Base-by-base conservation (phyloP, 2,797 vertebrate species). In the Mionectes olivaceus region DNA sequence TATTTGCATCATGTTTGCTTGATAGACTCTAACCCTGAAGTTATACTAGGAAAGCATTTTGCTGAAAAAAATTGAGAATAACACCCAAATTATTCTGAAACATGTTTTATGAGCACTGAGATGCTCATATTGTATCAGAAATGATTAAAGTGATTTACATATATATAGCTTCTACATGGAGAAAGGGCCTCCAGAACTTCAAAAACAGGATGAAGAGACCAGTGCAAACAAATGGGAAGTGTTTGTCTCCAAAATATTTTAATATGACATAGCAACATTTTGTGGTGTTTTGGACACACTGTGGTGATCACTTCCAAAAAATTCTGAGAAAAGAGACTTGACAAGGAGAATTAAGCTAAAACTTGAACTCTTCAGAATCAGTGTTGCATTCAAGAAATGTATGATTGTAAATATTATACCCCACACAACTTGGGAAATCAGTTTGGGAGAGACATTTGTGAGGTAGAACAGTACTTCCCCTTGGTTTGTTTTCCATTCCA, bases 121-220 rank as follows among this genome's bases (percentile, higher is more conserved):
- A 88, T n/a, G 24, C n/a, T 80, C 2, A 23, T 81, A 47, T 81
- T 77, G 74, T 68, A 73, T 44, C 19, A 90, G 46, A 90, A 78
- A 75, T 91, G 4, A 86, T 93, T 90, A 61, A 89, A 94, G 61
- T 86, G 39, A 94, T 94, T 95, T 90, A 86, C 85, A 96, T 96
- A 83, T 88, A 91, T 91, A 94, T 79, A 73, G 46, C 44, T 88
- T 91, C 50, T 76, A 44, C n/a, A 24, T 5, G 2, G 19, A 88
- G 30, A 63, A 64, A 73, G 21, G 57, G 22, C 50, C 46, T 65
- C 75, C n/a, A 61, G 79, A 90, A 73, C 39, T 83, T 91, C 78
- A 11, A 30, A 75, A 86, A 86, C 37, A 28, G 32, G 61, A 55
- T 50, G 13, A 21, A 50, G 37, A 73, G 28, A 87, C n/a, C 46